Evolutionary conservation across 23 tunicate species (phyloP).

Genomic region (Diplosoma virens): DNA sequence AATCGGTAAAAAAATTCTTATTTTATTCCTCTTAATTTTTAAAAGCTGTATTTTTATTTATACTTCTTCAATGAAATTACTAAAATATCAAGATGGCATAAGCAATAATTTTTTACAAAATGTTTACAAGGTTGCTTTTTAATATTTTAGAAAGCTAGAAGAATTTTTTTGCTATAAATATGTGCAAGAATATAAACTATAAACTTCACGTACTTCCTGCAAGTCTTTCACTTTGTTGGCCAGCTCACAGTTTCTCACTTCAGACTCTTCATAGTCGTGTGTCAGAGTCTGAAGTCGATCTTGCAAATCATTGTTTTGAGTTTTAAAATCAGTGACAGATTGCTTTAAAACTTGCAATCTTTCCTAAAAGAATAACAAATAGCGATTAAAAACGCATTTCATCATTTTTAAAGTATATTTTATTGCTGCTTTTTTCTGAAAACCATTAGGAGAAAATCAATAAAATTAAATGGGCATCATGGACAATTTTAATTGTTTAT

Average conservation of each 20-base stretch:
- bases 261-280: slow-evolving; percentile 53
- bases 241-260: slow-evolving; percentile 41
- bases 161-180: no score
- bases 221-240: slow-evolving; percentile 53
- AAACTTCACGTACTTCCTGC: slow-evolving; percentile 37
- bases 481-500: neutral
- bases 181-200: no score
- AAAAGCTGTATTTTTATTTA: no score
- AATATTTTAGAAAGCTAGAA: no score
- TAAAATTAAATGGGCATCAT: neutral
- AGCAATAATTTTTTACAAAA: no score
- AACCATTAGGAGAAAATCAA: neutral
- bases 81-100: no score
- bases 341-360: slow-evolving; percentile 47
- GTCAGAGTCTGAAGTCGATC: slow-evolving; percentile 37
- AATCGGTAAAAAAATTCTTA: no score
- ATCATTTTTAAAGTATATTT: no score
- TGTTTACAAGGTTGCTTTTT: no score
- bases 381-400: slow-evolving; percentile 37
- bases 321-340: slow-evolving; percentile 54
- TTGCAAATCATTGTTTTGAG: slow-evolving; percentile 38
- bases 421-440: neutral
- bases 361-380: slow-evolving; percentile 52
- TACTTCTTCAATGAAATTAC: no score
- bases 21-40: no score